Evolutionary conservation across 2,888 invertebrate genomes (phyloP), one percentile per base, ranked within the genome.

Genomic region (Aphodius sticticus): DNA sequence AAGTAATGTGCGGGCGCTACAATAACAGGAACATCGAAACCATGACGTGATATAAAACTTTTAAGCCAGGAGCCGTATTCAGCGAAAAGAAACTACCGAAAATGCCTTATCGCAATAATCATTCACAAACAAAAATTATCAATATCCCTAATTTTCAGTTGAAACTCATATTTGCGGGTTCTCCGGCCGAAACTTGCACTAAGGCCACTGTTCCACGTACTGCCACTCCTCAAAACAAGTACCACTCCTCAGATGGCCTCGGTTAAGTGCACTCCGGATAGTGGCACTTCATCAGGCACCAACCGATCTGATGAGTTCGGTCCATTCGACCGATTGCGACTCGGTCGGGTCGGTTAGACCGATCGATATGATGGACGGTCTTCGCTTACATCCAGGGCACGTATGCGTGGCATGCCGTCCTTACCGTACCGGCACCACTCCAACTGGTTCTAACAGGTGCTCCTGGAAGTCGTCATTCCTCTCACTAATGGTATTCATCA

Each of bases 321-420:
- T 53, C 53, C 53, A 53, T 53, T 53, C 53, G 12, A 53, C 53
- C 53, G 53, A 53, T 53, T 53, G 53, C 9, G 9, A 53, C 12
- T 53, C 53, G 53, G 53, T 12, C 12, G 2, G 53, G 53, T 0
- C 7, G 9, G 53, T 53, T 53, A 9, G 53, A 12, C 3, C 53
- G 53, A 53, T 53, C 53, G 53, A 53, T 53, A 53, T 53, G 53
- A 53, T 53, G 53, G 53, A 53, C 53, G 53, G 53, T 53, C 53
- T 53, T 53, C 53, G 53, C 12, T 12, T 53, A 53, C 53, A 12
- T 3, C 7, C 53, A 7, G 53, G 53, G 53, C 53, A 53, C 53
- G 53, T 53, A 53, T 53, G 53, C 53, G 53, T 53, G 53, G 53
- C 12, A 53, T 53, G 7, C 12, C 53, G 53, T 53, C 53, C 53